Conservation (phyloP, 2,888 invertebrate species). For the Electrophaes corylata region DNA sequence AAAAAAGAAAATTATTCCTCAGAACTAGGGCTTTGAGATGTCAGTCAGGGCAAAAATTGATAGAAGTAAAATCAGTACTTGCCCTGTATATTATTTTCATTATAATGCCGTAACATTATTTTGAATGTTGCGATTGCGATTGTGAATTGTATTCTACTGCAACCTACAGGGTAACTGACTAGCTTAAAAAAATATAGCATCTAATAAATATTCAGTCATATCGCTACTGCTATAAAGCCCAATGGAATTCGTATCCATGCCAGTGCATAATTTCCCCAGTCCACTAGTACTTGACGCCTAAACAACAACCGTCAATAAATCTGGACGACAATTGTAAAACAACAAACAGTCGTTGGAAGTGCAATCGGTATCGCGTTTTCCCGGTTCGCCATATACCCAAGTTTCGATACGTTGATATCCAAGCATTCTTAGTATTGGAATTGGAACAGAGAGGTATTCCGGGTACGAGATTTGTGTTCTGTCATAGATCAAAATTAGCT, state of each 20-base stretch:
- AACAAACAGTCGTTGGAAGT: slow-evolving; percentile 35
- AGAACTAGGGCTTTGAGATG: too few species aligned
- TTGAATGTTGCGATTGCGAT: too few species aligned
- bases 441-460: slow-evolving; percentile 24
- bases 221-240: background rate
- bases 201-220: background rate
- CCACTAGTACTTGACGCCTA: slow-evolving; percentile 8
- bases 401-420: slow-evolving; percentile 29
- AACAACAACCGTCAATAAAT: slow-evolving; percentile 26
- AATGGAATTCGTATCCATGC: background rate
- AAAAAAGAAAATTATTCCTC: too few species aligned
- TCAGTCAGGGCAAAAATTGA: too few species aligned
- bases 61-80: too few species aligned
- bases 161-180: too few species aligned
- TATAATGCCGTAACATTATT: too few species aligned
- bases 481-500: too few species aligned
- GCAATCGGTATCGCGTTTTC: slow-evolving; percentile 35
- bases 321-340: slow-evolving; percentile 30
- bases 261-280: slow-evolving; percentile 1
- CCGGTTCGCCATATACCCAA: slow-evolving; percentile 28
- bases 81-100: too few species aligned
- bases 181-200: too few species aligned
- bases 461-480: background rate
- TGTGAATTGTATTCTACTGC: too few species aligned
- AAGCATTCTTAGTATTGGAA: slow-evolving; percentile 33